Evolutionary conservation across 2,888 invertebrate species (phyloP), one percentile per base, ranked within the genome.

Genomic region (Alviniconcha strummeri): DNA sequence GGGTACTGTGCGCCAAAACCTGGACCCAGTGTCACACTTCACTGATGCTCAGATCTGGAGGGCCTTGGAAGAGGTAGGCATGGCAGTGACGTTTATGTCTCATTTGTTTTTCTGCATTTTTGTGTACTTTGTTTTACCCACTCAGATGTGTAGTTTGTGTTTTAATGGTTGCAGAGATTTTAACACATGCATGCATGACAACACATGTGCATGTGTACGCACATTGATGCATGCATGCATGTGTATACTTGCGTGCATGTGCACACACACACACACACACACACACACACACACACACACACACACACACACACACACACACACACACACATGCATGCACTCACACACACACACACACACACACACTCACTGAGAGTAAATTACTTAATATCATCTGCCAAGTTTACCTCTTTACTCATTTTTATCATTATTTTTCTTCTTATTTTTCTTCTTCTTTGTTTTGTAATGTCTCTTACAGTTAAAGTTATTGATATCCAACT

Each of bases 41-140:
- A 89, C 90, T 19, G 90, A 90, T 85, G 88, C 88, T 11, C 87
- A 86, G 77, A 83, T 90, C 15, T 90, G 90, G 90, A 88, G 87
- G 72, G 90, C 86, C 4, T 74, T 89, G 72, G 89, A 89, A 67
- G 88, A 89, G 87, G 89, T 89, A 71, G 4, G 76, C 36, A 4
- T 64, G 64, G 64, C 15, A 64, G 15, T 4, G 64, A 64, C 15
- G 1, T 15, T 64, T 64, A 4, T 64, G 15, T 36, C 36, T 36
- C 36, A 3, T 36, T 36, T 36, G 36, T 36, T 36, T 36, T 36
- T 36, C 36, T 36, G 36, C 36, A 36, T 36, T 36, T 36, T 36
- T 36, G 0, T 1, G 3, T 36, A 36, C 36, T 36, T 36, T 36
- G 0, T 36, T 36, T 36, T 36, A n/a, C 36, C 36, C 36, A 36